Evolutionary conservation across 1,140 invertebrate species (phyloP), one percentile per base, ranked within the genome.

Genomic region (Drosophila sucinea): DNA sequence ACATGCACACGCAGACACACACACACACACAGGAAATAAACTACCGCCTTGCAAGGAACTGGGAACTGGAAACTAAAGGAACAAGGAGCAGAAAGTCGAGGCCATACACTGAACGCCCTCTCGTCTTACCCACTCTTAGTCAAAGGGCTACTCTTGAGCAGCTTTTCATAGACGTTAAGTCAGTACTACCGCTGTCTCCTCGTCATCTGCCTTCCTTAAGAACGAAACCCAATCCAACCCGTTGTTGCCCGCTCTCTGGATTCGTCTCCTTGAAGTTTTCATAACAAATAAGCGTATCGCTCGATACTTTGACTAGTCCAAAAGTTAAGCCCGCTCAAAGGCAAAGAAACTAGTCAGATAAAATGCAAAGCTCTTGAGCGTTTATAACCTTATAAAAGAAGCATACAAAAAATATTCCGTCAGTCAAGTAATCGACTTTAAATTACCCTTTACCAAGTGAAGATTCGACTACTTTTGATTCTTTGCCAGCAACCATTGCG

Each of bases 261-360:
- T 17, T n/a, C 10, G 29, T 23, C 60, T 44, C 58, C 51, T 56
- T 70, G 56, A 86, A 87, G 82, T 83, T 86, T 83, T 77, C 76
- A 79, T 77, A 87, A 76, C 76, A 86, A 87, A 86, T 87, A 87
- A 87, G 72, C 77, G 73, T 70, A 51, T 51, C 66, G 61, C 79
- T 82, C 83, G 79, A 86, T 86, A 79, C 71, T 79, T 73, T 70
- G 76, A 79, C 76, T 79, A 71, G 79, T 76, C 83, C 63, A 65
- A 86, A 86, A 86, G 83, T 86, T 86, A 78, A 72, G 83, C 63
- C 51, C 60, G 54, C 71, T 81, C 74, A 85, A 84, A 86, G 73
- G 60, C 67, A 55, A 58, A 25, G 56, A 58, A 58, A 54, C 47
- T 70, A 71, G 81, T 65, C 73, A 84, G 81, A 84, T 77, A 84